phyloP scores from a whole-genome alignment of 2,888 invertebrate genomes.

The Netelia melanura region DNA sequence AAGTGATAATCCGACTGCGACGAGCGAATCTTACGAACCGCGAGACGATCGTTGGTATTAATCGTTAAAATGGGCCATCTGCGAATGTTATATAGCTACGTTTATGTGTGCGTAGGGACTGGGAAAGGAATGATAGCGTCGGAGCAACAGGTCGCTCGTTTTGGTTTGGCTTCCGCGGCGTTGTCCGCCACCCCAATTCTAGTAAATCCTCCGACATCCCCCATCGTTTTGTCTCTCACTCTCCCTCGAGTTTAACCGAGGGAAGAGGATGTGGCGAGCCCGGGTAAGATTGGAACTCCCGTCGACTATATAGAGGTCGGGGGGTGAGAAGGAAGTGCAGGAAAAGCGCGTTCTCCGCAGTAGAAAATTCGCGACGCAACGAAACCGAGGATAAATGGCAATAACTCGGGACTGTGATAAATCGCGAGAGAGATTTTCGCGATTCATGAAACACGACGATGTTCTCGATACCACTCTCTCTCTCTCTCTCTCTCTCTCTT shows the following conservation, averaged over 20 bases:
- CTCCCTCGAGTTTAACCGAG: constrained; percentile 23
- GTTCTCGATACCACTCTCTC: constrained; percentile 44
- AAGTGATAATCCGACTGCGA: not conserved
- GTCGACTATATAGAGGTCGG: not conserved
- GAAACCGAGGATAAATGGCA: constrained; percentile 33
- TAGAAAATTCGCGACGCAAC: not conserved
- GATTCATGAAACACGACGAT: constrained; percentile 52
- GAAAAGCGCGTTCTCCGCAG: not conserved
- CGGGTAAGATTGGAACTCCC: not conserved
- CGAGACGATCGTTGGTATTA: constrained; percentile 26
- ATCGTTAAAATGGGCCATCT: constrained; percentile 41
- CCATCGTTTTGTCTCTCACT: constrained; percentile 46
- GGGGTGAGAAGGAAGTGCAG: not conserved
- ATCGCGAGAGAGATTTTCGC: constrained; percentile 43
- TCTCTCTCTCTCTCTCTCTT: constrained; percentile 9
- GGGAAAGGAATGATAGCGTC: constrained; percentile 47
- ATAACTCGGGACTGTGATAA: constrained; percentile 44
- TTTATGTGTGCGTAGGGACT: constrained; percentile 12
- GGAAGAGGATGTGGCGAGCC: constrained; percentile 1
- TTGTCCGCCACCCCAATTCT: constrained; percentile 63
- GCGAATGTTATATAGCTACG: constrained; percentile 23
- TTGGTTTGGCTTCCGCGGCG: constrained; percentile 69
- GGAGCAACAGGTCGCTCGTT: constrained; percentile 77
- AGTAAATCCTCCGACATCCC: constrained; percentile 59
- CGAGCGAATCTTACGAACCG: constrained; percentile 3